A percentile compares a stretch with the other conserved stretches of the same genome.
Conservation (phyloP, 1,140 invertebrate genomes). For the Drusus annulatus region DNA sequence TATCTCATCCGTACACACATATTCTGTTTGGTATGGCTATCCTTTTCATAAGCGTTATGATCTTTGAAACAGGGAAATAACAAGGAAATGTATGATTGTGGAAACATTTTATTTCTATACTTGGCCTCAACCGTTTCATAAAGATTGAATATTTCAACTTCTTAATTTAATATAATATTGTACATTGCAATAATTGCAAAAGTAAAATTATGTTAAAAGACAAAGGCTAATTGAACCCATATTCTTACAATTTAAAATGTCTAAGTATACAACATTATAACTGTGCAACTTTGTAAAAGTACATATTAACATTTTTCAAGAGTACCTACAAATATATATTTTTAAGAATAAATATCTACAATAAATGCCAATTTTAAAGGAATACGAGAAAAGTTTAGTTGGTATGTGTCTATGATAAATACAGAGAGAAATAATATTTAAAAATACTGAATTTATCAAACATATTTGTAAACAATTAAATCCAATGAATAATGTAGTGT, state of each 20-base stretch:
- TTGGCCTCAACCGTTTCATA: conserved; percentile 49
- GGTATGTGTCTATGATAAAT: conserved; percentile 3
- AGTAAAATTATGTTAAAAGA: conserved; percentile 40
- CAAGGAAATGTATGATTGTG: conserved; percentile 28
- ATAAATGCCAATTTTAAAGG: conserved; percentile 43
- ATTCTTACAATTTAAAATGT: conserved; percentile 44
- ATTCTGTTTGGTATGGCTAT: too few relatives aligned
- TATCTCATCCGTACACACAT: too few relatives aligned
- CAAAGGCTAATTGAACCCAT: conserved; percentile 37
- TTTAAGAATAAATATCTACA: conserved; percentile 43
- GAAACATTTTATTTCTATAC: conserved; percentile 50
- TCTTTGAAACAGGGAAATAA: not conserved
- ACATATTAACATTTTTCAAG: conserved; percentile 30
- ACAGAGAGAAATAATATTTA: conserved; percentile 5
- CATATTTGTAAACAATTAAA: not conserved
- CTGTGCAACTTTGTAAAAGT: conserved; percentile 42
- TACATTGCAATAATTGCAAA: conserved; percentile 41
- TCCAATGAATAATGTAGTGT: not conserved
- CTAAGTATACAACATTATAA: conserved; percentile 31
- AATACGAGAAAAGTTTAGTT: conserved; percentile 12
- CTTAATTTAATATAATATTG: conserved; percentile 38
- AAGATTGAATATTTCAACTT: conserved; percentile 49
- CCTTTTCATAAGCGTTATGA: too few relatives aligned
- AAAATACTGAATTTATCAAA: conserved; percentile 25
- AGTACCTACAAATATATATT: conserved; percentile 34